These are phyloP conservation scores for Antheraea yamamai DNA, from an alignment of 2,888 invertebrate genomes.

Conservation along the genomic window DNA sequence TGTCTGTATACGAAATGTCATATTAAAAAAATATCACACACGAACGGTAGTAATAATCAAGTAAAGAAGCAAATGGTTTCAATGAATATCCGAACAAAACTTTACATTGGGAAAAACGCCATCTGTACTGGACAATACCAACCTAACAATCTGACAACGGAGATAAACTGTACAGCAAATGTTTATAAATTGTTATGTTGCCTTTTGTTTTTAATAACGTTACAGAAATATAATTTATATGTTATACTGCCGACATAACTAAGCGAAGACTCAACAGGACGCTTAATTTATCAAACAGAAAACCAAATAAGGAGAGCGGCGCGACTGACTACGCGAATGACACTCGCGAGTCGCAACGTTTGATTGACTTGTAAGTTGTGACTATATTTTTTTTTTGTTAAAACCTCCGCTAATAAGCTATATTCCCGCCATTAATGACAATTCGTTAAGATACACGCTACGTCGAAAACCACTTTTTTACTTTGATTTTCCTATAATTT, in stretches of 20 bases:
- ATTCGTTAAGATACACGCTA: slow-evolving; percentile 12
- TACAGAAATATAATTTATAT: slow-evolving; percentile 38
- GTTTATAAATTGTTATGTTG: not conserved
- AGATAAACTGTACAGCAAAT: not conserved
- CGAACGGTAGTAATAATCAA: no score
- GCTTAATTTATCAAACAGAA: slow-evolving; percentile 50
- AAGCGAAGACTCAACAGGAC: slow-evolving; percentile 28
- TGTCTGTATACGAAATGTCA: no score
- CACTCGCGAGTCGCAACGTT: slow-evolving; percentile 47
- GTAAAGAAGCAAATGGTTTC: not conserved
- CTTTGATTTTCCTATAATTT: slow-evolving; percentile 2
- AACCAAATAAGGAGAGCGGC: slow-evolving; percentile 60
- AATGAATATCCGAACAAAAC: not conserved
- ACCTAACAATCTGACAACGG: not conserved
- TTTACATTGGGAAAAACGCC: not conserved
- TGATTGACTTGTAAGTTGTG: slow-evolving; percentile 71
- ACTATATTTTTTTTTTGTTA: slow-evolving; percentile 29
- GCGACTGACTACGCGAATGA: slow-evolving; percentile 60
- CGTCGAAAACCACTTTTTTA: slow-evolving; percentile 10
- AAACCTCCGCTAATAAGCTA: slow-evolving; percentile 26
- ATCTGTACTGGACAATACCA: not conserved
- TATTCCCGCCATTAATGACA: slow-evolving; percentile 27
- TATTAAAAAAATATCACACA: no score
- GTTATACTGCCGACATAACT: slow-evolving; percentile 37
- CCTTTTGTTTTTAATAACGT: not conserved